phyloP scores from a whole-genome alignment of 2,113 vertebrate genomes.

The Trematocara nigrifrons region DNA sequence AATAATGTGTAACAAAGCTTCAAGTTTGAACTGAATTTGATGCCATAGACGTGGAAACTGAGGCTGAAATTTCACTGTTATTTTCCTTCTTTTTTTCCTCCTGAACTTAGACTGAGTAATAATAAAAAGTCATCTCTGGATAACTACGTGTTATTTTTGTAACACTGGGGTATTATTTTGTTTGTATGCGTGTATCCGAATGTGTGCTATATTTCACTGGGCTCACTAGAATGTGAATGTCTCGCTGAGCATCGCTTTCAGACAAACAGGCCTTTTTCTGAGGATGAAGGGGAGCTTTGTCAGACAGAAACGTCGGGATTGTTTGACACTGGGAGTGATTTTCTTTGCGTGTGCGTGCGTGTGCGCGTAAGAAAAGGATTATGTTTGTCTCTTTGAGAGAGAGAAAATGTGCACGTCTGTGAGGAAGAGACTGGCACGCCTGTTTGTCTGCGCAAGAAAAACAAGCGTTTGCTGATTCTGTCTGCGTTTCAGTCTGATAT shows the following conservation, averaged over 20 bases:
- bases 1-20: background rate
- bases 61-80: background rate
- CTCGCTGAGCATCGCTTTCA: constrained; percentile 31
- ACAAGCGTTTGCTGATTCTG: constrained; percentile 5
- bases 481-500: constrained; percentile 10
- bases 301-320: constrained; percentile 52
- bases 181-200: background rate
- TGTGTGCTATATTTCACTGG: constrained; percentile 35
- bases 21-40: background rate
- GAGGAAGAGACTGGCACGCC: constrained; percentile 13
- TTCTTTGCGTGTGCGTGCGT: background rate
- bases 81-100: background rate
- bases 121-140: background rate
- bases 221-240: constrained; percentile 50
- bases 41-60: background rate
- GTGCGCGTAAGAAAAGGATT: background rate
- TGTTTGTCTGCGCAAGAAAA: background rate
- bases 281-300: constrained; percentile 63
- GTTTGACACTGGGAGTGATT: constrained; percentile 29
- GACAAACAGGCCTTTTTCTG: constrained; percentile 59
- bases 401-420: constrained; percentile 15
- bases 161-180: background rate
- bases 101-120: background rate
- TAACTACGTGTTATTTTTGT: background rate
- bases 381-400: constrained; percentile 33